Conservation (phyloP, 53 echinoderm and acorn worm genomes). For the Astropecten irregularis region DNA sequence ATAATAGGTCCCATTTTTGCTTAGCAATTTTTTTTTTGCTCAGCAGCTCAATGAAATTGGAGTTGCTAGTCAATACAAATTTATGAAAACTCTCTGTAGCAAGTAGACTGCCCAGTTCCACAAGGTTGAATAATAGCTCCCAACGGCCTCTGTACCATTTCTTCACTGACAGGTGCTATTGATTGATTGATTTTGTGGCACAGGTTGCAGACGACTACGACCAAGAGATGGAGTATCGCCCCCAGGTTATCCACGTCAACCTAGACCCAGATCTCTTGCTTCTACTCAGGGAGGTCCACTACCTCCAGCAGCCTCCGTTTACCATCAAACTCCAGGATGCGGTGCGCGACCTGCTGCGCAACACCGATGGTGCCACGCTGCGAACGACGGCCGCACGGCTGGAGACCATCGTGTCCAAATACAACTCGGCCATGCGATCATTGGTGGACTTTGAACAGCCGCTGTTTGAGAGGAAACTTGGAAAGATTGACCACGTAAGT, state of each 20-base stretch:
- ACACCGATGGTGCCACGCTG: constrained; percentile 82
- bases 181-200: too few species aligned
- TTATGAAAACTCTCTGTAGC: too few species aligned
- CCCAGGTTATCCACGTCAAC: constrained; percentile 94
- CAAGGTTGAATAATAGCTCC: too few species aligned
- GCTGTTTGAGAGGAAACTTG: constrained; percentile 91
- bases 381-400: constrained; percentile 87
- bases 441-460: constrained; percentile 96
- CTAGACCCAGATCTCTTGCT: constrained; percentile 92
- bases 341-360: constrained; percentile 79
- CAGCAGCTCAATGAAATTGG: too few species aligned
- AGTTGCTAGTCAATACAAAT: too few species aligned
- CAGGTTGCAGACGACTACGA: constrained; percentile 93
- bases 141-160: too few species aligned
- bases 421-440: constrained; percentile 93
- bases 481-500: constrained; percentile 96
- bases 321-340: constrained; percentile 85
- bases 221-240: constrained; percentile 80
- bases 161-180: too few species aligned
- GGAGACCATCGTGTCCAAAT: constrained; percentile 97
- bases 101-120: too few species aligned
- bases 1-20: too few species aligned
- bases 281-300: constrained; percentile 93
- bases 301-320: constrained; percentile 87
- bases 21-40: too few species aligned